phyloP scores from a whole-genome alignment of 2,888 invertebrate species.

The Polymixis flavicincta region DNA sequence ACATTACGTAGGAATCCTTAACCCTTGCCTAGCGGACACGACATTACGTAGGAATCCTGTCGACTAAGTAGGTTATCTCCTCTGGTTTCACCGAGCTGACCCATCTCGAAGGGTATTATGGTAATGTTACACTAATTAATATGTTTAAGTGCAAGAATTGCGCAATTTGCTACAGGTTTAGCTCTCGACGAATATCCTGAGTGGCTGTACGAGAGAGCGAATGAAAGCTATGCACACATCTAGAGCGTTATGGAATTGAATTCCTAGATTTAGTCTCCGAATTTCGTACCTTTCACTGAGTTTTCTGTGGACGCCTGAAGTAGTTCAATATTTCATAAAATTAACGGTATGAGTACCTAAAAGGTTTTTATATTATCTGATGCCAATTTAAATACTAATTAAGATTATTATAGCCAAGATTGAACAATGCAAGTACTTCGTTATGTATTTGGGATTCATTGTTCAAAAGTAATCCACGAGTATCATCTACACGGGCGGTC shows the following conservation, averaged over 20 bases:
- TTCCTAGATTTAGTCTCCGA: conserved; percentile 12
- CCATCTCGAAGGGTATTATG: conserved; percentile 30
- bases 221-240: conserved; percentile 5
- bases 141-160: conserved; percentile 60
- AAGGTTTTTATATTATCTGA: not conserved
- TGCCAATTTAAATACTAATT: conserved; percentile 20
- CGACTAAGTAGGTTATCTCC: conserved; percentile 57
- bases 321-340: not conserved
- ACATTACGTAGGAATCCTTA: conserved; percentile 47
- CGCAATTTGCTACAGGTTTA: conserved; percentile 51
- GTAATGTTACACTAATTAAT: conserved; percentile 59
- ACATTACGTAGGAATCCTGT: conserved; percentile 42
- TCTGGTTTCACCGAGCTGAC: conserved; percentile 25
- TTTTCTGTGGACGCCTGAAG: not conserved
- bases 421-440: conserved; percentile 7
- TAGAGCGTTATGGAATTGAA: not conserved
- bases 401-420: conserved; percentile 2
- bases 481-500: conserved; percentile 9
- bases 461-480: conserved; percentile 25
- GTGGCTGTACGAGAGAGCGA: conserved; percentile 4
- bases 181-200: conserved; percentile 45
- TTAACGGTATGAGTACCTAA: not conserved
- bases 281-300: conserved; percentile 1
- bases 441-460: conserved; percentile 21
- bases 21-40: conserved; percentile 44